These are phyloP conservation scores for Sipunculus nudus DNA, from an alignment of 2,888 invertebrate species.

Conservation along the genomic window DNA sequence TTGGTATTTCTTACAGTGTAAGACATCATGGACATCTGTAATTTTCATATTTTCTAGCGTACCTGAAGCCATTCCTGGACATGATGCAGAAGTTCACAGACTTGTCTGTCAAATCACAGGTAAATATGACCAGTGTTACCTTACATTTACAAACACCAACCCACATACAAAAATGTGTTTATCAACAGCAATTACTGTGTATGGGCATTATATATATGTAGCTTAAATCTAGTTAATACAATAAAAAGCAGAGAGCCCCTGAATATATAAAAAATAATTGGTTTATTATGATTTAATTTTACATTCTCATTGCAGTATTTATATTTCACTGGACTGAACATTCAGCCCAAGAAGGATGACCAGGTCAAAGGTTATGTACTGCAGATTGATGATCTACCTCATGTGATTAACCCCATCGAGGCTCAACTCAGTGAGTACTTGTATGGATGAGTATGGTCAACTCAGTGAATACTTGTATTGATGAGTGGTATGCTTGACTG, in stretches of 20 bases:
- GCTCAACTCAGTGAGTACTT: slow-evolving; percentile 73
- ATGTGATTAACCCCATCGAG: slow-evolving; percentile 86
- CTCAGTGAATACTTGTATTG: too few relatives aligned
- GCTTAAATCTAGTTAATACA: too few relatives aligned
- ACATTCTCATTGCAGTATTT: slow-evolving; percentile 67
- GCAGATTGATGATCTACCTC: slow-evolving; percentile 78
- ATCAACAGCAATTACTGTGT: too few relatives aligned
- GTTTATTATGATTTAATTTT: too few relatives aligned
- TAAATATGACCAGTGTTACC: slow-evolving; percentile 26
- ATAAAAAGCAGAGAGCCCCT: too few relatives aligned
- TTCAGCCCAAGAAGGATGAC: slow-evolving; percentile 75
- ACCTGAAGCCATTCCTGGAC: slow-evolving; percentile 79
- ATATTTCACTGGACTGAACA: slow-evolving; percentile 81
- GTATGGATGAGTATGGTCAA: too few relatives aligned
- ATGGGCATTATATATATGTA: too few relatives aligned
- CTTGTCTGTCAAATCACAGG: slow-evolving; percentile 85
- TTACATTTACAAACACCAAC: background rate
- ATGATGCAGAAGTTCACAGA: slow-evolving; percentile 78
- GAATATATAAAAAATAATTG: too few relatives aligned
- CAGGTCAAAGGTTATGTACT: slow-evolving; percentile 73
- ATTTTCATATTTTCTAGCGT: slow-evolving; percentile 71
- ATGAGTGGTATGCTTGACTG: too few relatives aligned
- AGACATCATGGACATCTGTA: background rate
- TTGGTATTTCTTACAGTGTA: background rate
- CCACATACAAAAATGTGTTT: background rate